Evolutionary conservation across 2,113 vertebrate species (phyloP).

Genomic region (Bambusicola thoracicus): DNA sequence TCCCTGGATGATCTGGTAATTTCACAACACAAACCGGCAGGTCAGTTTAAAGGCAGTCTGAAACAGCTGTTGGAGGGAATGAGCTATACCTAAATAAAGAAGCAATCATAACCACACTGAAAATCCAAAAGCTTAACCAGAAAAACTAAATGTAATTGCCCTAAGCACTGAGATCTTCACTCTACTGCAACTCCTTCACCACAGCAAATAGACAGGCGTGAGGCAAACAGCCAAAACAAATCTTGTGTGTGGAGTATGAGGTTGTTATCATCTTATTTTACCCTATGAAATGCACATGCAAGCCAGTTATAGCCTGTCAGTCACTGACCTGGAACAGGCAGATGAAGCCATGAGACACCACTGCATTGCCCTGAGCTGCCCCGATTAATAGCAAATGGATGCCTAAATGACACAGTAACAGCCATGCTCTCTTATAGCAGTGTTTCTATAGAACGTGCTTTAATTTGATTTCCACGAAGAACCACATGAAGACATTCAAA

Average conservation of each 20-base stretch:
- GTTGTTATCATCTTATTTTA: fast-evolving
- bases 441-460: not conserved
- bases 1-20: not conserved
- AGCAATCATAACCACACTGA: not conserved
- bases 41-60: not conserved
- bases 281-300: not conserved
- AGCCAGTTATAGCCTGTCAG: not conserved
- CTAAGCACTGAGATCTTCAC: not conserved
- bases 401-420: not conserved
- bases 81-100: not conserved
- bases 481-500: not conserved
- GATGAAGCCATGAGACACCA: not conserved
- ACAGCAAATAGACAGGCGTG: not conserved
- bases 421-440: not conserved
- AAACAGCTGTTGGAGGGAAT: not conserved
- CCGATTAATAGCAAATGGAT: not conserved
- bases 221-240: not conserved
- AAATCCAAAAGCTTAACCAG: not conserved
- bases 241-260: not conserved
- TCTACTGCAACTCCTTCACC: not conserved
- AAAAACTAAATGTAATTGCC: not conserved
- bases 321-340: not conserved
- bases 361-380: not conserved
- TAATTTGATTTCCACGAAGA: not conserved
- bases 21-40: not conserved